Percentiles rank a stretch among this genome's conserved stretches.
phyloP scores from a whole-genome alignment of 2,113 vertebrate genomes.

The Elaphurus davidianus region DNA sequence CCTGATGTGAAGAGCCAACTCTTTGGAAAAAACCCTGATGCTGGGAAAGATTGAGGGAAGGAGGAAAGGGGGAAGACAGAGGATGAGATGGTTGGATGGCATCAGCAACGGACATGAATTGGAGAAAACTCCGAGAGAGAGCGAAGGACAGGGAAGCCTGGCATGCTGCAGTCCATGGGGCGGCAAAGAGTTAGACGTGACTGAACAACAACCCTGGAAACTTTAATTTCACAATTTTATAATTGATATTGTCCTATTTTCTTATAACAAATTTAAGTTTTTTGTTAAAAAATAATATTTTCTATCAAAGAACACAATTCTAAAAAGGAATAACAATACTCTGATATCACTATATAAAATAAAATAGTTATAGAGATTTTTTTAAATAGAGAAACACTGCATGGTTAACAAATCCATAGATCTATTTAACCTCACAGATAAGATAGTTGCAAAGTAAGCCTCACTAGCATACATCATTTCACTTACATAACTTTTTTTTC shows the following conservation, averaged over 20 bases:
- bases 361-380: no score
- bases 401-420: no score
- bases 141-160: not conserved
- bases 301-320: no score
- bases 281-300: not conserved
- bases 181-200: not conserved
- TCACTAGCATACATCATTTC: no score
- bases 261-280: not conserved
- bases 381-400: no score
- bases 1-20: not conserved
- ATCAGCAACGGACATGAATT: not conserved
- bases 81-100: not conserved
- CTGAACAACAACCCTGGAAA: not conserved
- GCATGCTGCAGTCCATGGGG: accelerated
- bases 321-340: no score
- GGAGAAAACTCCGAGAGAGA: not conserved
- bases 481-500: no score
- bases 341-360: no score
- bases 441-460: no score
- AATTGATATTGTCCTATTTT: not conserved
- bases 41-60: not conserved
- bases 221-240: not conserved
- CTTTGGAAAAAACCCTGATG: not conserved
- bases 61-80: not conserved
- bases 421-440: no score